Percentiles rank a stretch among this genome's conserved stretches.
These are phyloP conservation scores for Syngnathus floridae DNA, from an alignment of 2,113 vertebrate genomes.

Conservation along the genomic window DNA sequence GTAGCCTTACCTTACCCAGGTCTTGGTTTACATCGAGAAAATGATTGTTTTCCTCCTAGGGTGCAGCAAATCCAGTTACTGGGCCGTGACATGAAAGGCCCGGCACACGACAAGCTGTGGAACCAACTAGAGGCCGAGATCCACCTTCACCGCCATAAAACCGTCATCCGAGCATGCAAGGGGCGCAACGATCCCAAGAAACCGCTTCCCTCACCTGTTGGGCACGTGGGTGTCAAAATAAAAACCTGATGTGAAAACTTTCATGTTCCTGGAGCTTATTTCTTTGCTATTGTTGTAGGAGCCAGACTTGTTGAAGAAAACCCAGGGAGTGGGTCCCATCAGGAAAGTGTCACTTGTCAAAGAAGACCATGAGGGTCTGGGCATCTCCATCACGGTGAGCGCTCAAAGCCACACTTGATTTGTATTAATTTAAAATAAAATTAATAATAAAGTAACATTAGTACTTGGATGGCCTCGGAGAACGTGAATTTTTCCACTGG, in stretches of 20 bases:
- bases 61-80: constrained; percentile 97
- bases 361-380: constrained; percentile 96
- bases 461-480: too few species aligned
- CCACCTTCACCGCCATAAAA: constrained; percentile 97
- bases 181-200: constrained; percentile 92
- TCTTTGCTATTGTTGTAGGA: constrained; percentile 67
- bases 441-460: too few species aligned
- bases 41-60: constrained; percentile 50
- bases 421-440: not conserved
- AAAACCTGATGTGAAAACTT: not conserved
- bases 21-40: not conserved
- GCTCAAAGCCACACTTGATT: not conserved
- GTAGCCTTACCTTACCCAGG: too few species aligned
- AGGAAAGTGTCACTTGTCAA: constrained; percentile 91
- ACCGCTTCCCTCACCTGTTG: constrained; percentile 83
- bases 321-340: constrained; percentile 95
- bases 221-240: constrained; percentile 76
- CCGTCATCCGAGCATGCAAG: constrained; percentile 91
- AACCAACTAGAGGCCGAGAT: constrained; percentile 98
- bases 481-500: too few species aligned
- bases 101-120: constrained; percentile 97
- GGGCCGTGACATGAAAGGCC: constrained; percentile 96
- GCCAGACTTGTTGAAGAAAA: constrained; percentile 91
- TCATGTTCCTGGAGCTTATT: not conserved
- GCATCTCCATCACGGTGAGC: constrained; percentile 96